These are phyloP conservation scores for Tribolium freemani DNA, from an alignment of 2,888 invertebrate genomes.

Conservation along the genomic window DNA sequence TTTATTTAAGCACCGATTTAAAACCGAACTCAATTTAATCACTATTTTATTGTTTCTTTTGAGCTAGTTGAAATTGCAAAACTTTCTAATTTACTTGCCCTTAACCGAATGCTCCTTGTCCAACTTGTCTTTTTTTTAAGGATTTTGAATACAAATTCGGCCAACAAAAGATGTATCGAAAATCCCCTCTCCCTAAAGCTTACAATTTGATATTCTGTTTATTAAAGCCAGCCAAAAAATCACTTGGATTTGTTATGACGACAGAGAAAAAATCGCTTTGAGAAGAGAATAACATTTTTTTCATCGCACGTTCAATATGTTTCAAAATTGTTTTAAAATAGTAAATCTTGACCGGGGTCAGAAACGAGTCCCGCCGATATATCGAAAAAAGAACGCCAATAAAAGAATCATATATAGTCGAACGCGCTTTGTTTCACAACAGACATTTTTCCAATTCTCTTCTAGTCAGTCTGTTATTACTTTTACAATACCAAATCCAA, in stretches of 20 bases:
- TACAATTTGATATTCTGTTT: neutral
- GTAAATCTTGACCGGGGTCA: constrained; percentile 6
- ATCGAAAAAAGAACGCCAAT: constrained; percentile 26
- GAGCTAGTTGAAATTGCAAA: neutral
- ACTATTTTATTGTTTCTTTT: neutral
- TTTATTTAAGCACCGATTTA: constrained; percentile 5
- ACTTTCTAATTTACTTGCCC: neutral
- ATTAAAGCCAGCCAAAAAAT: neutral
- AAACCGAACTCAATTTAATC: neutral
- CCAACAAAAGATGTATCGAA: neutral
- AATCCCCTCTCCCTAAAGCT: neutral
- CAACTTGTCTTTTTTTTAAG: constrained; percentile 19
- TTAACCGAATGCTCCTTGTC: constrained; percentile 10
- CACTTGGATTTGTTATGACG: neutral
- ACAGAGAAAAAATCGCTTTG: too few relatives aligned
- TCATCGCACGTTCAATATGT: too few relatives aligned
- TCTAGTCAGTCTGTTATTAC: constrained; percentile 36
- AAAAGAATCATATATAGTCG: constrained; percentile 36
- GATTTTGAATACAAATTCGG: neutral
- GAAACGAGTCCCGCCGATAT: neutral
- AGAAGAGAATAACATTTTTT: too few relatives aligned
- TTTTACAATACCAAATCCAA: constrained; percentile 33
- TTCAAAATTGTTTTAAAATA: constrained; percentile 14
- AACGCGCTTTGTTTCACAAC: constrained; percentile 37
- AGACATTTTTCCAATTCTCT: constrained; percentile 34